Base-by-base conservation (phyloP, 1,140 invertebrate species). In the Acromyrmex charruanus region DNA sequence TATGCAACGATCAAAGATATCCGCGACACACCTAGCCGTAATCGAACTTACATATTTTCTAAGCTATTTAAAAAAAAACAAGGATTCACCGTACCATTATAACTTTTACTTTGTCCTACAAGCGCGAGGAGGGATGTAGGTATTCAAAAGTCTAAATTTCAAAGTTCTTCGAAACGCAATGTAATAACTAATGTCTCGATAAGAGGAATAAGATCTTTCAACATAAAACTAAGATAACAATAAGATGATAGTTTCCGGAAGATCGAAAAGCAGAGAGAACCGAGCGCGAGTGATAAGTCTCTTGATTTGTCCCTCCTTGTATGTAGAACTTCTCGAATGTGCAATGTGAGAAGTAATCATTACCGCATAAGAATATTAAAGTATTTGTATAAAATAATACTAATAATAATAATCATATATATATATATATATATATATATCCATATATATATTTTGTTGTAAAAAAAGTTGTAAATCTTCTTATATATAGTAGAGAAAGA, bases 1-100 rank as follows among this genome's bases (percentile, higher is more conserved):
- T 72, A 91, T 91, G 90, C 90, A 91, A 91, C 90, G 90, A 91
- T 89, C 72, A 88, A 91, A 88, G 77, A 86, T 82, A 88, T 91
- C 59, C 55, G 68, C 28, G 81, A 85, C 79, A 80, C 59, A 81
- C n/a, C 18, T 81, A 91, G 59, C 49, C 21, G 16, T 80, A 89
- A 89, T 28, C 31, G 21, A 85, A 82, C 59, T 77, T 82, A 66
- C 53, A 53, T 89, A 69, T 88, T 91, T 84, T 91, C 85, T 80
- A 71, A 87, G 63, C 14, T 89, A 89, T 91, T 89, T 85, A 87
- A 85, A 59, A 49, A 71, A 65, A 87, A 66, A 49, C 49, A 49
- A 25, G 3, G 9, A 75, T 74, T 61, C 18, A 18, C 35, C 39
- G 4, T 44, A 65, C 10, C 21, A 65, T 35, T 49, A 16, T 61